Percentiles rank a stretch among this genome's conserved stretches.
phyloP scores from a whole-genome alignment of 2,888 invertebrate species.

The Drosophila anceps region DNA sequence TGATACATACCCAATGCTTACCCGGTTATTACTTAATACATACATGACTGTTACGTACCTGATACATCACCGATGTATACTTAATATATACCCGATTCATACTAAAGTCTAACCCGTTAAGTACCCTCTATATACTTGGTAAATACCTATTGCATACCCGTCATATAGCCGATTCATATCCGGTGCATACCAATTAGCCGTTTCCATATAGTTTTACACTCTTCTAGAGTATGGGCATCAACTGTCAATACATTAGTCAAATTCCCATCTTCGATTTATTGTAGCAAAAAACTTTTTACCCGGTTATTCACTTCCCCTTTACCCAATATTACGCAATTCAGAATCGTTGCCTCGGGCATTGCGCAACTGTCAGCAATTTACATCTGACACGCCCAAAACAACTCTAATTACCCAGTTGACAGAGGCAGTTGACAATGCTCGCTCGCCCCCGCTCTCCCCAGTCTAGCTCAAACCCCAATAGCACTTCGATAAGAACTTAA shows the following conservation, averaged over 20 bases:
- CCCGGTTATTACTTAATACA: too few relatives aligned
- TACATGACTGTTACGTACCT: too few relatives aligned
- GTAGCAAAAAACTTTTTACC: not conserved
- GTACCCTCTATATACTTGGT: too few relatives aligned
- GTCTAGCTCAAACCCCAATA: not conserved
- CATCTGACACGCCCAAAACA: conserved; percentile 48
- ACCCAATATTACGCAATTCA: conserved; percentile 7
- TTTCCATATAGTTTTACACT: too few relatives aligned
- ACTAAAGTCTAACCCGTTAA: too few relatives aligned
- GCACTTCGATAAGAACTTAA: conserved; percentile 5
- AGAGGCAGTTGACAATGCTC: not conserved
- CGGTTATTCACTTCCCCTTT: conserved; percentile 10
- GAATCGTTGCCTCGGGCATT: conserved; percentile 46
- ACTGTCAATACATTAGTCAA: not conserved
- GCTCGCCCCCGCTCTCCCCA: too few relatives aligned
- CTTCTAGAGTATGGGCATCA: not conserved
- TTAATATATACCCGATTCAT: not conserved
- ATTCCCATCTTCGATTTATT: not conserved
- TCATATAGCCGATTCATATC: too few relatives aligned
- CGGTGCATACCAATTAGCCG: too few relatives aligned
- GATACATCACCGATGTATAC: not conserved
- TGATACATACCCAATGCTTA: too few relatives aligned
- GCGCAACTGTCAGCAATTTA: conserved; percentile 68
- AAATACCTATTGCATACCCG: too few relatives aligned
- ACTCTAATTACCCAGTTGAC: conserved; percentile 61